Evolutionary conservation across 2,797 vertebrate genomes (phyloP).

Genomic region (Darevskia mixta): DNA sequence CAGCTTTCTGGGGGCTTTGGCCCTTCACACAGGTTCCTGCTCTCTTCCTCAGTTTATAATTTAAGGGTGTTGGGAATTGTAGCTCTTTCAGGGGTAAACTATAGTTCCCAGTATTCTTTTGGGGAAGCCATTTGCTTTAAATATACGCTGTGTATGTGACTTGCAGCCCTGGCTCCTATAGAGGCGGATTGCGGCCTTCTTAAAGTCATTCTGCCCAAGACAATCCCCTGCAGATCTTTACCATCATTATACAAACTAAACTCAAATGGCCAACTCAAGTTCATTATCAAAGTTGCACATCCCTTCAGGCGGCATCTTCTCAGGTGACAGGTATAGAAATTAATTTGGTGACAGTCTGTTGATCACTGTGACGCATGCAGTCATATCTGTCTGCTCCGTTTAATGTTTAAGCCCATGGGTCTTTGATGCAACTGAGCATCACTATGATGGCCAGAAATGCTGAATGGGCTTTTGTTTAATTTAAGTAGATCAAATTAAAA

Average conservation of each 20-base stretch:
- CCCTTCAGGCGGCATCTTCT: background rate
- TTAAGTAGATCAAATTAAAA: background rate
- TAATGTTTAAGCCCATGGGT: background rate
- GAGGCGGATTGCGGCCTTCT: no score
- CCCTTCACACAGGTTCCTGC: no score
- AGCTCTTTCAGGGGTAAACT: no score
- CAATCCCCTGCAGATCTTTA: no score
- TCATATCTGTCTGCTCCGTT: background rate
- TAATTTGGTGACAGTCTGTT: background rate
- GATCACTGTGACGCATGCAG: background rate
- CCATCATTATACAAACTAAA: background rate
- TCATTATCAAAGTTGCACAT: background rate
- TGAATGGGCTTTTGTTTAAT: background rate
- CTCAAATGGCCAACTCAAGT: background rate
- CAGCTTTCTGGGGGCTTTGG: no score
- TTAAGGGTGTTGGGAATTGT: no score
- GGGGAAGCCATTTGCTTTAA: no score
- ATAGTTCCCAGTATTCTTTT: no score
- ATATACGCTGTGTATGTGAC: no score
- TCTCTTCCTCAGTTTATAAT: no score
- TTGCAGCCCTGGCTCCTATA: no score
- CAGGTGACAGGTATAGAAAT: slow-evolving; percentile 10
- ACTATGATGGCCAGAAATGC: background rate
- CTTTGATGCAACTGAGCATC: slow-evolving; percentile 8
- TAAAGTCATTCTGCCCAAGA: background rate